Percentiles rank a stretch among this genome's conserved stretches.
Evolutionary conservation across 2,113 vertebrate genomes (phyloP).

Genomic region (Strix aluco): DNA sequence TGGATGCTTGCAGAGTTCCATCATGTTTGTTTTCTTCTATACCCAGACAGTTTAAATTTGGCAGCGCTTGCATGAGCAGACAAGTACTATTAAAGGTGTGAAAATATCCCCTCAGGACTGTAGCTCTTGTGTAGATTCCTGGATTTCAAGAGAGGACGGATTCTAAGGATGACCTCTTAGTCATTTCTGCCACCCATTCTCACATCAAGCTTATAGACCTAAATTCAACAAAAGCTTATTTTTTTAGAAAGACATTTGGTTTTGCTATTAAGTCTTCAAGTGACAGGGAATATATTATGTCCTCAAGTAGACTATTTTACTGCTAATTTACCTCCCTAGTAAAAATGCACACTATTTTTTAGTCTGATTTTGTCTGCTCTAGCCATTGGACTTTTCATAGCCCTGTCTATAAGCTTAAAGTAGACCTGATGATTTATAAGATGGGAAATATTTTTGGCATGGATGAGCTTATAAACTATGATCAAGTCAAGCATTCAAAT

Average conservation of each 20-base stretch:
- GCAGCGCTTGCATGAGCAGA: not conserved
- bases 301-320: not conserved
- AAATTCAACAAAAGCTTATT: not conserved
- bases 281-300: not conserved
- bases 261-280: not conserved
- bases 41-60: not conserved
- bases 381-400: not conserved
- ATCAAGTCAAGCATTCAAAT: slow-evolving; percentile 28
- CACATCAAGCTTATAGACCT: not conserved
- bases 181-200: not conserved
- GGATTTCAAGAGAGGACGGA: not conserved
- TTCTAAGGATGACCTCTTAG: not conserved
- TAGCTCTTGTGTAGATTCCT: not conserved
- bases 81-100: not conserved
- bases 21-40: not conserved
- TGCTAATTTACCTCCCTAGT: not conserved
- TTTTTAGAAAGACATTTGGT: not conserved
- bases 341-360: not conserved
- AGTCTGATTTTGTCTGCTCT: not conserved
- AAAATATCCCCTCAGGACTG: not conserved
- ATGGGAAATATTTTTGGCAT: slow-evolving; percentile 28
- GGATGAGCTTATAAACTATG: not conserved
- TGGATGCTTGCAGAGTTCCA: not conserved
- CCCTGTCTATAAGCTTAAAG: not conserved
- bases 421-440: not conserved